Conservation (phyloP, 92 coral and sea anemone species). For the Paramuricea clavata region DNA sequence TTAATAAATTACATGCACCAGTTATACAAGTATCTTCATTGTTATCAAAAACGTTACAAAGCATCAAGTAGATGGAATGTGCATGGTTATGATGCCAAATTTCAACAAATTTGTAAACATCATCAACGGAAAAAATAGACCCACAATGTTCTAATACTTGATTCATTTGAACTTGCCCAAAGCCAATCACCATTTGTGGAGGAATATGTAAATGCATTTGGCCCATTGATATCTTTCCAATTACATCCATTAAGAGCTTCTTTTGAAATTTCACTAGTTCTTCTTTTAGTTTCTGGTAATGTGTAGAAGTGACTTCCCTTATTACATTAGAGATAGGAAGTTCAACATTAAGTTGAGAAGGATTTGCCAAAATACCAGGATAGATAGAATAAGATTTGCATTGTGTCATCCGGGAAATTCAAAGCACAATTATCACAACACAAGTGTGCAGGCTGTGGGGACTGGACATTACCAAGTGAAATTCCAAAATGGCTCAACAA, state of each 20-base stretch:
- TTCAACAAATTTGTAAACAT: conserved; percentile 39
- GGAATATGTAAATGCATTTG: neutral
- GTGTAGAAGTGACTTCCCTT: conserved; percentile 10
- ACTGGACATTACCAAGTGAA: neutral
- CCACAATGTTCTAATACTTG: conserved; percentile 41
- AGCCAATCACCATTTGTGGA: conserved; percentile 39
- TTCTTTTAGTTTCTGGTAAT: conserved; percentile 6
- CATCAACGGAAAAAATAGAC: conserved; percentile 28
- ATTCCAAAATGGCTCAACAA: conserved; percentile 34
- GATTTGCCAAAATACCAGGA: conserved; percentile 2
- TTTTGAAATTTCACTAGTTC: conserved; percentile 27
- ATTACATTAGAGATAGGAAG: neutral
- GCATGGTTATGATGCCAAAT: conserved; percentile 47
- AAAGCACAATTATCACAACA: neutral
- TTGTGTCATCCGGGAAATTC: neutral
- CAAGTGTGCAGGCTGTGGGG: neutral
- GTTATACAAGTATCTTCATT: neutral
- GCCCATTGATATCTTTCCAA: conserved; percentile 8
- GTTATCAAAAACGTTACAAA: conserved; percentile 12
- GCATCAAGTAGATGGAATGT: neutral
- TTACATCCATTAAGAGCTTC: conserved; percentile 26
- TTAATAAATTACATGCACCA: conserved; percentile 1
- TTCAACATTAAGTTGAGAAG: conserved; percentile 7
- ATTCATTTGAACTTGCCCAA: conserved; percentile 28
- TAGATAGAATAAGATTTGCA: conserved; percentile 15